Percentiles rank a stretch among this genome's conserved stretches.
phyloP scores from a whole-genome alignment of 1,140 invertebrate species.

The Rhyacophila brunnea region DNA sequence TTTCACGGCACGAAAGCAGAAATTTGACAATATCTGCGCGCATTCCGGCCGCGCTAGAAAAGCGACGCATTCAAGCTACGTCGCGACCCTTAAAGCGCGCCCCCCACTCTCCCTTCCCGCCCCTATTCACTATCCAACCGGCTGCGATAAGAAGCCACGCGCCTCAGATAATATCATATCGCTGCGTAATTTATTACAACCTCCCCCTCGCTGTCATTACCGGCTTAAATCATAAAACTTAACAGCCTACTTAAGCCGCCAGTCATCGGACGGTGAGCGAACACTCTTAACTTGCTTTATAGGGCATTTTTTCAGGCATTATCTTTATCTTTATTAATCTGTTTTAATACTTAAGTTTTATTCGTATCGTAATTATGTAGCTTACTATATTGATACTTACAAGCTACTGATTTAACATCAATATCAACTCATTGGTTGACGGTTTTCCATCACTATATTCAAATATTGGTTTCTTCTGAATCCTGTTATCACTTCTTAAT shows the following conservation, averaged over 20 bases:
- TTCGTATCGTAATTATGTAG: background rate
- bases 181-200: conserved; percentile 25
- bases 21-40: too few relatives aligned
- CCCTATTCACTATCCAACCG: conserved; percentile 9
- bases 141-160: conserved; percentile 21
- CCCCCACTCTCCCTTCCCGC: conserved; percentile 7
- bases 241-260: conserved; percentile 23
- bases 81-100: conserved; percentile 12
- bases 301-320: background rate
- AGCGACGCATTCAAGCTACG: too few relatives aligned
- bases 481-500: too few relatives aligned
- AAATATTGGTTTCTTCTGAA: too few relatives aligned
- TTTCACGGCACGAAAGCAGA: too few relatives aligned
- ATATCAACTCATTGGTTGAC: too few relatives aligned
- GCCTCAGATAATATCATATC: conserved; percentile 27
- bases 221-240: conserved; percentile 31
- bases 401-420: too few relatives aligned
- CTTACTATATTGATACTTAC: background rate
- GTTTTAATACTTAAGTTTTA: background rate
- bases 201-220: conserved; percentile 20
- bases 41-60: too few relatives aligned
- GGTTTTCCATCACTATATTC: too few relatives aligned
- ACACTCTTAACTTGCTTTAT: background rate
- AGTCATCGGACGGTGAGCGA: conserved; percentile 3
- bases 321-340: background rate